These are phyloP conservation scores for Sprattus sprattus DNA, from an alignment of 2,113 vertebrate species.

Conservation along the genomic window DNA sequence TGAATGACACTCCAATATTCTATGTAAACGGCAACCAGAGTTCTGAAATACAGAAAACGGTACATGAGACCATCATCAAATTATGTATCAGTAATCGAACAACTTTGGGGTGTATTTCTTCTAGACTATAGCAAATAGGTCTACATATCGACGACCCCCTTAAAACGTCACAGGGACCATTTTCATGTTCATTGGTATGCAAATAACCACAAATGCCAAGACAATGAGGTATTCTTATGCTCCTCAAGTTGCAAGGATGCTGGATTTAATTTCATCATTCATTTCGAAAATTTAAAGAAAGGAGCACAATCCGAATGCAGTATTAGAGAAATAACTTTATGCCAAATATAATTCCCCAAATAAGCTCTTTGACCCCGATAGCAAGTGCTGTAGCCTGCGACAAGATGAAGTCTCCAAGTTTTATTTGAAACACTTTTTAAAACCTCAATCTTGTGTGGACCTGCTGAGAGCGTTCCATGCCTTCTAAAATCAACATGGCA, in stretches of 20 bases:
- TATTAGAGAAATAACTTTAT: background rate
- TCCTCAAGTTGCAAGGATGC: conserved; percentile 20
- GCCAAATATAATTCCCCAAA: background rate
- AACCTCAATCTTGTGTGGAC: no score
- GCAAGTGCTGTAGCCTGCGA: no score
- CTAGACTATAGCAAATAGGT: background rate
- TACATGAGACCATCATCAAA: no score
- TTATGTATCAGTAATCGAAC: background rate
- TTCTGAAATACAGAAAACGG: background rate
- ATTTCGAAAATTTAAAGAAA: conserved; percentile 28
- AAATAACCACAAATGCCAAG: conserved; percentile 19
- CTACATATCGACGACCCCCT: background rate
- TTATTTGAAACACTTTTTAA: background rate
- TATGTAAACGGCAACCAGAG: background rate
- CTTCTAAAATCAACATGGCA: no score
- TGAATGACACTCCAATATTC: background rate
- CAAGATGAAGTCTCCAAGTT: no score
- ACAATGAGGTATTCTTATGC: conserved; percentile 40
- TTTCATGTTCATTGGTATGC: conserved; percentile 38
- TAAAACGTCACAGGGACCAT: conserved; percentile 31
- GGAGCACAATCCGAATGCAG: background rate
- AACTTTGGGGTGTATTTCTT: background rate
- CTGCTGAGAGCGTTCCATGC: no score
- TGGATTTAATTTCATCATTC: background rate
- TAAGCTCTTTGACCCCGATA: background rate